These are phyloP conservation scores for Drosophila aff. DNA, from an alignment of 1,140 invertebrate species.

Conservation along the genomic window DNA sequence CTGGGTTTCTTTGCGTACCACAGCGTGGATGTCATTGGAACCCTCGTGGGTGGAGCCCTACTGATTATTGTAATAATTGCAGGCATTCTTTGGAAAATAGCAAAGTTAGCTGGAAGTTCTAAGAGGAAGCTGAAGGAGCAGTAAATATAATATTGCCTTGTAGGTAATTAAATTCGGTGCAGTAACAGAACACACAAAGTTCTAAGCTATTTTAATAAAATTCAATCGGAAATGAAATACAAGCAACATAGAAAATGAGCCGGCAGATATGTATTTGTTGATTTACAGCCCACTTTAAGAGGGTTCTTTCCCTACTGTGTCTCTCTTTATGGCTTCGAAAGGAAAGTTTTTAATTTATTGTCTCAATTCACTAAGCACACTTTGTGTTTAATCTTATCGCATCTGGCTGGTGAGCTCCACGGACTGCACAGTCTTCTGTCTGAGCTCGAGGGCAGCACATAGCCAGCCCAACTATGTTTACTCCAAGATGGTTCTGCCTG, in stretches of 20 bases:
- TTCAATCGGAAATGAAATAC: background rate
- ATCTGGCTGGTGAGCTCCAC: too few species aligned
- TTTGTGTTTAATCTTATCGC: constrained; percentile 17
- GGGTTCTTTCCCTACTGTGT: constrained; percentile 2
- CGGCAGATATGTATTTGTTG: background rate
- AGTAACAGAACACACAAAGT: background rate
- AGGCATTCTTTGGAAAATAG: constrained; percentile 6
- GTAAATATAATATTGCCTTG: too few species aligned
- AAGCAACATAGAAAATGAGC: background rate
- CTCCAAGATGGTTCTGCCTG: background rate
- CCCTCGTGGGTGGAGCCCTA: constrained; percentile 24
- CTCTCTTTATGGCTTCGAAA: background rate
- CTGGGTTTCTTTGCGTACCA: constrained; percentile 85
- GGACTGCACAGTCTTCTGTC: background rate
- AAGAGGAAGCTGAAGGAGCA: background rate
- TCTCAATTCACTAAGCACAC: background rate
- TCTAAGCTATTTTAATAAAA: background rate
- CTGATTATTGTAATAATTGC: background rate
- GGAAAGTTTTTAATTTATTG: constrained; percentile 1
- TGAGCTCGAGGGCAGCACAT: background rate
- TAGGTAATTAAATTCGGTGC: background rate
- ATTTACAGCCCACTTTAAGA: constrained; percentile 15
- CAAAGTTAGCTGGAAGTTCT: background rate
- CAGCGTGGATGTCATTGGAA: constrained; percentile 85
- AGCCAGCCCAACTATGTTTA: background rate